A percentile compares a stretch with the other conserved stretches of the same genome.
These are phyloP conservation scores for Drosophila meridionalis DNA, from an alignment of 2,888 invertebrate genomes.

Conservation along the genomic window DNA sequence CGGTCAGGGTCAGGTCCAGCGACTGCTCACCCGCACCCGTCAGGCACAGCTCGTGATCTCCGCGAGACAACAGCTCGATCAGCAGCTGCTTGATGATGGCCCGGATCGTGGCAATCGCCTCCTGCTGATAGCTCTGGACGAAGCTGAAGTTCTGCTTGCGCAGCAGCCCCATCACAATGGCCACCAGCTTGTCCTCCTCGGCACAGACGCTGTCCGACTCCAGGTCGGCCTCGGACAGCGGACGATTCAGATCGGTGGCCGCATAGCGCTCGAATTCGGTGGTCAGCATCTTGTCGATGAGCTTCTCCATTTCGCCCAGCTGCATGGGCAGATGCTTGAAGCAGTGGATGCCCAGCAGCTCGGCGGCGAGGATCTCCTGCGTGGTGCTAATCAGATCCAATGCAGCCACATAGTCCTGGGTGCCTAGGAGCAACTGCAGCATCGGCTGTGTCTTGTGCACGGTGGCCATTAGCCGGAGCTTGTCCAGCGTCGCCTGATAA, in stretches of 20 bases:
- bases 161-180: constrained; percentile 95
- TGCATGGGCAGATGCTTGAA: constrained; percentile 98
- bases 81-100: constrained; percentile 95
- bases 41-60: constrained; percentile 86
- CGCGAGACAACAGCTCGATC: constrained; percentile 89
- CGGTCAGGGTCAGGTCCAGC: constrained; percentile 88
- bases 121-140: constrained; percentile 93
- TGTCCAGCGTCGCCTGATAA: constrained; percentile 88
- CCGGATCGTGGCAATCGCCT: constrained; percentile 95
- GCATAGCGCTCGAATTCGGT: constrained; percentile 97
- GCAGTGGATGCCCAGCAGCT: constrained; percentile 96
- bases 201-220: constrained; percentile 85
- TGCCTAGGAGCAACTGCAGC: constrained; percentile 96
- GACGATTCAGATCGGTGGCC: constrained; percentile 95
- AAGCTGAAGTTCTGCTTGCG: constrained; percentile 95
- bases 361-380: constrained; percentile 95
- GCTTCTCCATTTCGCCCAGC: constrained; percentile 96
- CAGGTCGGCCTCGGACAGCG: constrained; percentile 85
- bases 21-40: constrained; percentile 86
- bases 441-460: constrained; percentile 99
- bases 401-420: constrained; percentile 98
- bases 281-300: constrained; percentile 98
- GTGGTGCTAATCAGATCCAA: constrained; percentile 97
- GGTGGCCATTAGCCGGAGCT: constrained; percentile 95
- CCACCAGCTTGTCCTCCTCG: constrained; percentile 92